phyloP scores from a whole-genome alignment of 2,888 invertebrate species.

The Rotaria sp. region DNA sequence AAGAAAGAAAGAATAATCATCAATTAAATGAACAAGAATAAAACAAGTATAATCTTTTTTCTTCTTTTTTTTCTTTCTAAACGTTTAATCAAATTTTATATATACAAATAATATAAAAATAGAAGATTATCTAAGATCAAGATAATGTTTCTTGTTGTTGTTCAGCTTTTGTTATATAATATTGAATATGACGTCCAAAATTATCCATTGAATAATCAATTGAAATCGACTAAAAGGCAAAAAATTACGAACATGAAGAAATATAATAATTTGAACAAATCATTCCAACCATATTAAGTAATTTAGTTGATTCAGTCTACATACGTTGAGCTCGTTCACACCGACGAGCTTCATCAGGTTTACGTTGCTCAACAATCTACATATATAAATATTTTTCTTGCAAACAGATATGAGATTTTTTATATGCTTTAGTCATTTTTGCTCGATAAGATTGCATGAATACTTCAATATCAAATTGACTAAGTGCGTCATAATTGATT shows the following conservation, averaged over 20 bases:
- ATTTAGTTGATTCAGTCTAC: background rate
- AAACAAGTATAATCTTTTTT: too few relatives aligned
- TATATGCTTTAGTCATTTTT: background rate
- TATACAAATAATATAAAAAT: background rate
- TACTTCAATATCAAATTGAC: background rate
- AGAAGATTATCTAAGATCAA: background rate
- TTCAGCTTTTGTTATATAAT: background rate
- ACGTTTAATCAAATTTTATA: background rate
- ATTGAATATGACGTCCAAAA: background rate
- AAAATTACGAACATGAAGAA: too few relatives aligned
- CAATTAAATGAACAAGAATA: too few relatives aligned
- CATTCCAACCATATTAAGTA: background rate
- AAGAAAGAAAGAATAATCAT: too few relatives aligned
- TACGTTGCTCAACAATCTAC: slow-evolving; percentile 14
- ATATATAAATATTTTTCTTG: background rate
- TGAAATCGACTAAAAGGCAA: background rate
- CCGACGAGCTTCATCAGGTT: background rate
- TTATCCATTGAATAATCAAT: background rate
- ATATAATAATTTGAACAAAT: too few relatives aligned
- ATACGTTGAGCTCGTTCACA: background rate
- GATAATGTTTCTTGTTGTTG: background rate
- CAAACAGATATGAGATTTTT: too few relatives aligned
- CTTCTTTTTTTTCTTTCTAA: too few relatives aligned
- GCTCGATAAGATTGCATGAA: slow-evolving; percentile 10
- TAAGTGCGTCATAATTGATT: background rate